Percentiles rank a stretch among this genome's conserved stretches.
Evolutionary conservation across 2,797 vertebrate genomes (phyloP).

Genomic region (Smutsia temminckii): DNA sequence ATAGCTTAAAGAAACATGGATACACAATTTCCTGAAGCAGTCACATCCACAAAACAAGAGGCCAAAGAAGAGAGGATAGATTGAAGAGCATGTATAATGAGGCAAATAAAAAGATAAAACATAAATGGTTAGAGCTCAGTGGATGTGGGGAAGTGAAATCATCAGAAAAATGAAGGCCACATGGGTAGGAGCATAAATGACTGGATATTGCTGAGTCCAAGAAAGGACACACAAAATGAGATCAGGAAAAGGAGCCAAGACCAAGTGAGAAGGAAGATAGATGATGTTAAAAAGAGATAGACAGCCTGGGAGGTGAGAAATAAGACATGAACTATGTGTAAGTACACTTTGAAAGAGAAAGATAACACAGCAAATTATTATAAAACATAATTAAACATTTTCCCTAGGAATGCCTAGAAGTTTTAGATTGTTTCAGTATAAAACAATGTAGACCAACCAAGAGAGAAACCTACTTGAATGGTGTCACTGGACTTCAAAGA

Average conservation of each 20-base stretch:
- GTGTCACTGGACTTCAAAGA: neutral
- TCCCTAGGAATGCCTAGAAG: neutral
- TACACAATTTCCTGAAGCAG: neutral
- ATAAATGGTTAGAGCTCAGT: too few relatives aligned
- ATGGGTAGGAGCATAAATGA: neutral
- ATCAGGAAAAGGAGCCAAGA: neutral
- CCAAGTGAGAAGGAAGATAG: neutral
- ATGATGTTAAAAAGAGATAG: neutral
- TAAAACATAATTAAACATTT: neutral
- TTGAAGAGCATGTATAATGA: too few relatives aligned
- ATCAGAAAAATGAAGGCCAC: neutral
- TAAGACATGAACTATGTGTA: neutral
- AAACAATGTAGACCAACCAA: neutral
- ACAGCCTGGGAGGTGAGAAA: neutral
- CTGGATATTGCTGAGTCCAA: neutral
- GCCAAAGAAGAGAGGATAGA: neutral
- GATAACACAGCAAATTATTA: too few relatives aligned
- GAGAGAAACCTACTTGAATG: neutral
- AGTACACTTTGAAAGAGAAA: neutral
- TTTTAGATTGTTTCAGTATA: neutral
- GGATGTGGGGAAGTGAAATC: neutral
- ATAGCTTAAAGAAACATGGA: neutral
- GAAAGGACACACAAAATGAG: rapidly evolving
- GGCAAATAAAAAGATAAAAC: neutral
- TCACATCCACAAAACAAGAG: neutral